phyloP scores from a whole-genome alignment of 2,113 vertebrate species.

The Pyrgilauda ruficollis region DNA sequence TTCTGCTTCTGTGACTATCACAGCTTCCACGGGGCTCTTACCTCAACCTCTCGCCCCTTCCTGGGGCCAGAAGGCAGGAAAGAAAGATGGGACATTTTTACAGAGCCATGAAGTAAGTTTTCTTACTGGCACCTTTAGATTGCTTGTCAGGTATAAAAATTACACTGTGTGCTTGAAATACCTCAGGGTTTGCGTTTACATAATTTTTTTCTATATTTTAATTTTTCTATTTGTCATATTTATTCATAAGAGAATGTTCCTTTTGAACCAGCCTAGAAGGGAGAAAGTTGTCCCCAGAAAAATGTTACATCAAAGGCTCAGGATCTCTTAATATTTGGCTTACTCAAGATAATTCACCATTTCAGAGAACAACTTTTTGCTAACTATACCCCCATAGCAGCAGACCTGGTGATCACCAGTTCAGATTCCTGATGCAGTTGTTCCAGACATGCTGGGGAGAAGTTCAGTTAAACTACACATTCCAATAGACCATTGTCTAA shows the following conservation, averaged over 20 bases:
- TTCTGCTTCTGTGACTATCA: conserved; percentile 58
- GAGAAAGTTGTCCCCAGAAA: conserved; percentile 9
- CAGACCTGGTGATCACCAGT: neutral
- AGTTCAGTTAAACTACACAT: neutral
- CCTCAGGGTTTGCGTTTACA: conserved; percentile 76
- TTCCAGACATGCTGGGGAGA: neutral
- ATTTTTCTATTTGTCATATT: conserved; percentile 67
- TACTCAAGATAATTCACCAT: neutral
- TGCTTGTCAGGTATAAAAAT: conserved; percentile 24
- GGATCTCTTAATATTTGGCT: neutral
- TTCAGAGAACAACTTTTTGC: neutral
- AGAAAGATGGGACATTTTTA: conserved; percentile 18
- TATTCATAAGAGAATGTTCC: conserved; percentile 61
- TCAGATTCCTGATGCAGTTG: neutral
- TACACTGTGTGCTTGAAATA: conserved; percentile 72
- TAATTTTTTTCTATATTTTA: conserved; percentile 37
- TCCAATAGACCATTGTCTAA: neutral
- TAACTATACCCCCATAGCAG: neutral
- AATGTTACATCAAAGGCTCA: conserved; percentile 5
- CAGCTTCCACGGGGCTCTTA: conserved; percentile 53
- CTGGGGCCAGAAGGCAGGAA: conserved; percentile 20
- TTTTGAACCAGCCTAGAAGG: conserved; percentile 6
- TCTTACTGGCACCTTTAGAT: conserved; percentile 7
- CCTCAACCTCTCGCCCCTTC: conserved; percentile 23
- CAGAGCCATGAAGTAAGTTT: neutral